Evolutionary conservation across 2,113 vertebrate species (phyloP), one percentile per base, ranked within the genome.

Genomic region (Rhynchomys soricoides): DNA sequence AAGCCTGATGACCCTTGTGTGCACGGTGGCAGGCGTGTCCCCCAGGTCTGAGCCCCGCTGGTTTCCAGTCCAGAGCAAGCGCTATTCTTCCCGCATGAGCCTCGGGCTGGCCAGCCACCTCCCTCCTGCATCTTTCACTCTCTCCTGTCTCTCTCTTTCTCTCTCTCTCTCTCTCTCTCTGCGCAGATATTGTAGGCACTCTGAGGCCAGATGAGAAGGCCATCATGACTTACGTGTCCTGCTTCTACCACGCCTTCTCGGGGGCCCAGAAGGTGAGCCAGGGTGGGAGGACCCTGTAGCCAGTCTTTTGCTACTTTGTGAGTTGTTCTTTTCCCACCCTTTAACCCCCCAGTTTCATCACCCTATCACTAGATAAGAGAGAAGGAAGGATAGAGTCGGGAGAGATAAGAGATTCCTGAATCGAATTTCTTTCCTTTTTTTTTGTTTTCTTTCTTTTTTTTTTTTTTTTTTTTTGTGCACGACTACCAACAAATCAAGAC

Each of bases 241-340:
- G 99, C 99, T 99, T 99, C 99, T 99, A 99, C 99, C 99, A 99
- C 98, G 99, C 99, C 97, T 99, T 99, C 98, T 99, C 99, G 97
- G 99, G 99, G 98, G 99, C 99, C 31, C 99, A 99, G 99, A 99
- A 99, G 99, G 99, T 99, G 98, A 99, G 98, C 98, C 94, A 92
- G 94, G 57, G 94, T 1, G 31, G 90, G 97, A 94, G 95, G 66
- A 70, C 78, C 90, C 91, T 37, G 66, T 37, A 68, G 66, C 31
- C 29, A 37, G 66, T 68, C 66, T 68, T 68, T 6, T 68, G 66
- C 66, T 37, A 37, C 31, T 68, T 34, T 68, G 66, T 68, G 66
- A 6, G 31, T 68, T 68, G 31, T 26, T 64, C 55, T 59, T 64
- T 37, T 34, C 31, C 66, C 66, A 34, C 13, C 66, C 31, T 37